A percentile compares a stretch with the other conserved stretches of the same genome.
phyloP scores from a whole-genome alignment of 2,113 vertebrate species.

The Corvus moneduloides region DNA sequence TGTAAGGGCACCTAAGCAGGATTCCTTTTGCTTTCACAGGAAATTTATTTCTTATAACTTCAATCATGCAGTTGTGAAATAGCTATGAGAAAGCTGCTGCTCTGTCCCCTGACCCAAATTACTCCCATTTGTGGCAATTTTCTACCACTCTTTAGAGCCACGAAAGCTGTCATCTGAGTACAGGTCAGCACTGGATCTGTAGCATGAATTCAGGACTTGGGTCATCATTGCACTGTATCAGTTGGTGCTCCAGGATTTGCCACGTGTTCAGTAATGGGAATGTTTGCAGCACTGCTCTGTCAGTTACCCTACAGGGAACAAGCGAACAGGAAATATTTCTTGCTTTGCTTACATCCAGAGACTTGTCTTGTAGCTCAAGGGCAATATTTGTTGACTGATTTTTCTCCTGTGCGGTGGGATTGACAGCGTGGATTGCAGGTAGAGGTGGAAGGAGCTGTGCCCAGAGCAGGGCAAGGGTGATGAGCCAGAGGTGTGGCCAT shows the following conservation, averaged over 20 bases:
- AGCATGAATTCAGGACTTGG: neutral
- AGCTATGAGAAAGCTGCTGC: neutral
- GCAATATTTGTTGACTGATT: neutral
- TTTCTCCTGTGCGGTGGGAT: neutral
- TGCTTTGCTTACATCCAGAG: neutral
- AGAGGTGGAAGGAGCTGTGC: neutral
- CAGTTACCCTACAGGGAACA: neutral
- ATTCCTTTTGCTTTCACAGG: neutral
- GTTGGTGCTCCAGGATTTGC: neutral
- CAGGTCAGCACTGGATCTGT: neutral
- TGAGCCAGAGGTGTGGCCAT: neutral
- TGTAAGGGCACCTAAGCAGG: neutral
- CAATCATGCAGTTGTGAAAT: neutral
- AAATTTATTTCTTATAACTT: neutral
- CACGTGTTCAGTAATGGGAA: neutral
- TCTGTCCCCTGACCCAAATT: neutral
- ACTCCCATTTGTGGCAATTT: neutral
- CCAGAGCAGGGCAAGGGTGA: neutral
- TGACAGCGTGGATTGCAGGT: neutral
- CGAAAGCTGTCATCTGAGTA: neutral
- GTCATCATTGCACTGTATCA: neutral
- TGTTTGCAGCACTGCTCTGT: neutral
- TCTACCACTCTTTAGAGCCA: neutral
- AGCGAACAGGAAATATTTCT: neutral
- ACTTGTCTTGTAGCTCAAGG: neutral